A percentile compares a stretch with the other conserved stretches of the same genome.
These are phyloP conservation scores for Melozone crissalis DNA, from an alignment of 2,113 vertebrate genomes.

Conservation along the genomic window DNA sequence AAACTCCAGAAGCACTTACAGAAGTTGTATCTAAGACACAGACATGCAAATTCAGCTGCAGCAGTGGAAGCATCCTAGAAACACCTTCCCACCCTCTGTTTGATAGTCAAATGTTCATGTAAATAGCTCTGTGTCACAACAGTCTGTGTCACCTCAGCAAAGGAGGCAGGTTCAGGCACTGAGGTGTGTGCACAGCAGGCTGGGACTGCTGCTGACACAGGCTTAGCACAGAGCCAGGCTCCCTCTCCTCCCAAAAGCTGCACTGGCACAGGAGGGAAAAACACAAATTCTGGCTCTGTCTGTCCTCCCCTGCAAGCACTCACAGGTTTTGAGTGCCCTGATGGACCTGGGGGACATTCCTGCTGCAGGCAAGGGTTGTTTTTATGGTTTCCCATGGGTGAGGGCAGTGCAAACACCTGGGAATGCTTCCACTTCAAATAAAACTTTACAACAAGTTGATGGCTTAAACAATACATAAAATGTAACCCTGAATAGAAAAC, in stretches of 20 bases:
- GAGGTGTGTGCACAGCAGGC: not conserved
- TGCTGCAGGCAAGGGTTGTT: not conserved
- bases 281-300: not conserved
- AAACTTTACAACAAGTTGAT: not conserved
- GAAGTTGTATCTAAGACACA: not conserved
- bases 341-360: not conserved
- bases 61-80: constrained; percentile 25
- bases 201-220: not conserved
- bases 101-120: not conserved
- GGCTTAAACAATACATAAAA: not conserved
- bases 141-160: not conserved
- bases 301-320: not conserved
- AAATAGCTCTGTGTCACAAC: not conserved
- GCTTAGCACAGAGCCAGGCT: not conserved
- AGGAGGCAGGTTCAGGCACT: not conserved
- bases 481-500: not conserved
- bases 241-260: not conserved
- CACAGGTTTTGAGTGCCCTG: rapidly evolving
- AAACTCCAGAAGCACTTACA: too few relatives aligned
- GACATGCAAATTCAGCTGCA: constrained; percentile 11
- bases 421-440: not conserved
- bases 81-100: not conserved
- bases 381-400: not conserved
- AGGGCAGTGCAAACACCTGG: not conserved
- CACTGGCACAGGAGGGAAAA: not conserved